phyloP scores from a whole-genome alignment of 2,797 vertebrate genomes.

The Rhodeus uyekii region DNA sequence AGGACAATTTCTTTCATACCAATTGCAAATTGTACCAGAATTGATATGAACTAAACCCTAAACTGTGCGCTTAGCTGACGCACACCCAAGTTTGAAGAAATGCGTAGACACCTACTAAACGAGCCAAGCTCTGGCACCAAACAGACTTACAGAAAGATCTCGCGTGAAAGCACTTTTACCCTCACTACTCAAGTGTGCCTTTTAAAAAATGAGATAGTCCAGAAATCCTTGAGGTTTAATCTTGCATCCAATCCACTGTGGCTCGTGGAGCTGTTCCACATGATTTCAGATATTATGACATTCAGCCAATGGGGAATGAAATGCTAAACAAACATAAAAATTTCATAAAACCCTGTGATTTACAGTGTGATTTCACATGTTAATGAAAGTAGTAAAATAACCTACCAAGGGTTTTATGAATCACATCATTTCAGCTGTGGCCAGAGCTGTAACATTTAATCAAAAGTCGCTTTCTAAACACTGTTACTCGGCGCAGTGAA shows the following conservation, averaged over 20 bases:
- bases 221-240: constrained; percentile 30
- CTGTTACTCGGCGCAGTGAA: constrained; percentile 36
- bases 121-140: neutral
- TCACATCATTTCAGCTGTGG: constrained; percentile 32
- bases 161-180: constrained; percentile 1
- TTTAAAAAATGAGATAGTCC: constrained; percentile 27
- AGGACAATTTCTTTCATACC: neutral
- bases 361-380: constrained; percentile 44
- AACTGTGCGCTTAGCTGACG: neutral
- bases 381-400: constrained; percentile 50
- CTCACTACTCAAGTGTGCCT: constrained; percentile 29
- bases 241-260: constrained; percentile 12
- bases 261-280: constrained; percentile 27
- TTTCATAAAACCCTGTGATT: constrained; percentile 40
- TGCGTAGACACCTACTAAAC: neutral
- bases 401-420: constrained; percentile 44
- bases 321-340: constrained; percentile 34
- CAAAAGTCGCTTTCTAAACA: constrained; percentile 27
- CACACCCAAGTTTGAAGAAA: neutral
- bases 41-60: neutral
- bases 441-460: constrained; percentile 31
- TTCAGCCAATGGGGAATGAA: constrained; percentile 38
- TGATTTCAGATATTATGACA: constrained; percentile 39
- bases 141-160: constrained; percentile 2
- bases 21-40: neutral